A percentile compares a stretch with the other conserved stretches of the same genome.
These are phyloP conservation scores for Globia sparganii DNA, from an alignment of 2,888 invertebrate genomes.

Conservation along the genomic window DNA sequence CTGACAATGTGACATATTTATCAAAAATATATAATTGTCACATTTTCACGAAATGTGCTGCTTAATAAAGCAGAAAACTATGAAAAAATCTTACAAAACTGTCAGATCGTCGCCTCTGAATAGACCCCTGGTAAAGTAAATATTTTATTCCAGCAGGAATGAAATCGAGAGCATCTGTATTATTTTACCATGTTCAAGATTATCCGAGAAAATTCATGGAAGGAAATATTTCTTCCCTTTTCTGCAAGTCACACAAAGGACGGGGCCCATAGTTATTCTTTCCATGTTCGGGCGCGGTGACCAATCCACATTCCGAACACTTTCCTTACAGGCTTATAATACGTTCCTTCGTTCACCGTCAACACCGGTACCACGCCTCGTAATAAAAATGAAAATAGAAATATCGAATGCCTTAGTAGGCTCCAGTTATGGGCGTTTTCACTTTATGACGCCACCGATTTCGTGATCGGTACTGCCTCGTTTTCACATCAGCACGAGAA, in stretches of 20 bases:
- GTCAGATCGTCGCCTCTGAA: neutral
- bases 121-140: neutral
- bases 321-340: slow-evolving; percentile 32
- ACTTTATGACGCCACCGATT: slow-evolving; percentile 72
- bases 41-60: neutral
- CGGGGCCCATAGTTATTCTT: slow-evolving; percentile 47
- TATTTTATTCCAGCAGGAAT: neutral
- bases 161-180: slow-evolving; percentile 18
- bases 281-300: slow-evolving; percentile 42
- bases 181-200: slow-evolving; percentile 38
- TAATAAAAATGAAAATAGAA: slow-evolving; percentile 73
- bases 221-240: slow-evolving; percentile 46
- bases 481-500: slow-evolving; percentile 69
- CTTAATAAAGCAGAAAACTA: neutral
- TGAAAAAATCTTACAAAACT: neutral
- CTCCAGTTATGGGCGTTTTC: slow-evolving; percentile 70
- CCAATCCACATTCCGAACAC: slow-evolving; percentile 55
- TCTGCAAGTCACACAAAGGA: slow-evolving; percentile 61
- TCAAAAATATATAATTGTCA: neutral
- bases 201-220: slow-evolving; percentile 41
- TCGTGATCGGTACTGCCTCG: slow-evolving; percentile 70
- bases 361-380: slow-evolving; percentile 57
- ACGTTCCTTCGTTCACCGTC: slow-evolving; percentile 46
- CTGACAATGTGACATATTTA: neutral
- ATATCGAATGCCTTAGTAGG: slow-evolving; percentile 70